Base-by-base conservation (phyloP, 2,888 invertebrate species). In the Eucriotettix oculatus region DNA sequence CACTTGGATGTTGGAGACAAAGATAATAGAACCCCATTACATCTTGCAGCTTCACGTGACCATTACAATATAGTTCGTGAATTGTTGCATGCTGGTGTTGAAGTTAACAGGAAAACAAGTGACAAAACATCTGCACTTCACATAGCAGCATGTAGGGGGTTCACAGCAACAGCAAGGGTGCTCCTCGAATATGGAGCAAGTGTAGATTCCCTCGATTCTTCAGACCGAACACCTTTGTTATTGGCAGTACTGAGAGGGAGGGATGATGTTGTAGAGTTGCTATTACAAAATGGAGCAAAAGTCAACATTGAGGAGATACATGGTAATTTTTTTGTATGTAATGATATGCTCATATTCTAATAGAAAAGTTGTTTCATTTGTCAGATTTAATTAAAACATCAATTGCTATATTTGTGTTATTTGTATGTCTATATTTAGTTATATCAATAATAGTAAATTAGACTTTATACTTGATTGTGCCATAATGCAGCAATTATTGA, bases 1-100 rank as follows among this genome's bases (percentile, higher is more conserved):
- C 80, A 79, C 71, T 74, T 85, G 42, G 83, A 88, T 72, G 75
- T 82, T 44, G 78, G 79, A 42, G 84, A 84, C 65, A 77, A 78
- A 10, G 82, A 82, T 67, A 83, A 84, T 16, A 75, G 82, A 58
- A 85, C 84, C 17, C 81, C 86, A 0, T 73, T 88, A 55, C 87
- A 87, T 71, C 75, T 85, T 64, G 85, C 86, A 43, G 80, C 80
- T 1, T 73, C 76, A 52, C 77, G 76, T 64, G 82, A 82, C 58
- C 78, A 81, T 67, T 67, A 71, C 40, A 79, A 81, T 54, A 48
- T 43, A 53, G 79, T 80, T 0, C 74, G 76, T 58, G 70, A 78
- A 59, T 58, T 72, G n/a, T 63, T 71, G 40, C 62, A 65, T 54
- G 67, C 67, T 41, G 81, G 82, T 11, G 78, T 79, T 44, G 72